Conservation (phyloP, 2,797 vertebrate species). For the Periparus ater region DNA sequence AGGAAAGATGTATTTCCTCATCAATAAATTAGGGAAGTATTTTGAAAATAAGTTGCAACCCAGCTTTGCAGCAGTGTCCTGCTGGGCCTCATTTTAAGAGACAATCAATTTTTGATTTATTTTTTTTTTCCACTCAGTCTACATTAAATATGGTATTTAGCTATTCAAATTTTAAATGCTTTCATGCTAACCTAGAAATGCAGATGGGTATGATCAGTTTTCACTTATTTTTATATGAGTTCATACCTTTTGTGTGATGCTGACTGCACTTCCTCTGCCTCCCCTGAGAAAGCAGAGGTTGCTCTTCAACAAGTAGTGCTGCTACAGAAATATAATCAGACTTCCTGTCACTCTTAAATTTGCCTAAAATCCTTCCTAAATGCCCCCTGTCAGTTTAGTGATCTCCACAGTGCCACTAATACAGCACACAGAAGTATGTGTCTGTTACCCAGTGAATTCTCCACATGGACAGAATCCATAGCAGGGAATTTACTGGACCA, state of each 20-base stretch:
- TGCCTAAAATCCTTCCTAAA: neutral
- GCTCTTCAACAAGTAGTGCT: neutral
- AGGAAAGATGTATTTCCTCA: neutral
- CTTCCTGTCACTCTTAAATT: neutral
- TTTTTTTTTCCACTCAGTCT: neutral
- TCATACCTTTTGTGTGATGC: neutral
- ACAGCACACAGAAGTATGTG: accelerated
- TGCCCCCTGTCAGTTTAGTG: neutral
- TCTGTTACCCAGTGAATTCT: neutral
- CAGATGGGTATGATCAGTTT: neutral
- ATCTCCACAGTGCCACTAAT: neutral
- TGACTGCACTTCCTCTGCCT: neutral
- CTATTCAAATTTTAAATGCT: neutral
- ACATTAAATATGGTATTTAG: neutral
- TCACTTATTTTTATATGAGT: neutral
- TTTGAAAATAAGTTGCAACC: neutral
- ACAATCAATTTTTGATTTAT: neutral
- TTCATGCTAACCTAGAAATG: neutral
- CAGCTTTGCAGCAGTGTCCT: neutral
- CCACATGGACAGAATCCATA: neutral
- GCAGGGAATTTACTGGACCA: neutral
- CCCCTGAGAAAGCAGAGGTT: neutral
- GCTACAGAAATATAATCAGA: neutral
- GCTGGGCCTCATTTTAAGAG: neutral
- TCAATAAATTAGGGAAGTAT: neutral